A percentile compares a stretch with the other conserved stretches of the same genome.
phyloP scores from a whole-genome alignment of 2,113 vertebrate species.

The Zosterops hypoxanthus region DNA sequence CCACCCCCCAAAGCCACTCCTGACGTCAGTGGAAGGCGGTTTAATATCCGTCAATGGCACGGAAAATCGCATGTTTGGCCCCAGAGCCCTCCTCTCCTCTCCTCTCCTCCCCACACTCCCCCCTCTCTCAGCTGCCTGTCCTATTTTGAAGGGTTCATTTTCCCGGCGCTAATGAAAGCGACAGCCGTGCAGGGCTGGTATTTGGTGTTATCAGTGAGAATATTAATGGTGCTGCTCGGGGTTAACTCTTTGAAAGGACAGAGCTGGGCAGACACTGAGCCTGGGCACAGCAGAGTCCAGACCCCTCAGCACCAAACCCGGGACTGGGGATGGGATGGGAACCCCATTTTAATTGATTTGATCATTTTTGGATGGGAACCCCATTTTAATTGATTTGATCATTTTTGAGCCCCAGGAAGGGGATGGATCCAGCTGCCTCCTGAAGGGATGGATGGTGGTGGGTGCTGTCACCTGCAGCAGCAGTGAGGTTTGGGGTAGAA shows the following conservation, averaged over 20 bases:
- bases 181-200: conserved; percentile 57
- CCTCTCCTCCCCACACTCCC: not conserved
- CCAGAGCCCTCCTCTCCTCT: conserved; percentile 1
- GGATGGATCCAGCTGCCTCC: not conserved
- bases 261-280: not conserved
- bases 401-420: not conserved
- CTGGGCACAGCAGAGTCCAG: accelerated
- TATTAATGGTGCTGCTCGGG: conserved; percentile 1
- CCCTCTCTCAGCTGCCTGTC: not conserved
- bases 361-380: not conserved
- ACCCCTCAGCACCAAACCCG: accelerated
- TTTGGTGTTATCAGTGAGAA: conserved; percentile 41
- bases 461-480: not conserved
- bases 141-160: conserved; percentile 66
- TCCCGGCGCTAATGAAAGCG: conserved; percentile 55
- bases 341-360: not conserved
- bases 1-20: not conserved
- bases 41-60: not conserved
- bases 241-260: conserved; percentile 21
- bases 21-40: conserved; percentile 13
- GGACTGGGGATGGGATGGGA: not conserved
- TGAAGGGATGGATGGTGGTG: not conserved
- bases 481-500: accelerated
- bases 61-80: conserved; percentile 18
- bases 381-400: accelerated